Conservation (phyloP, 2,113 vertebrate genomes). For the Oncorhynchus mykiss region DNA sequence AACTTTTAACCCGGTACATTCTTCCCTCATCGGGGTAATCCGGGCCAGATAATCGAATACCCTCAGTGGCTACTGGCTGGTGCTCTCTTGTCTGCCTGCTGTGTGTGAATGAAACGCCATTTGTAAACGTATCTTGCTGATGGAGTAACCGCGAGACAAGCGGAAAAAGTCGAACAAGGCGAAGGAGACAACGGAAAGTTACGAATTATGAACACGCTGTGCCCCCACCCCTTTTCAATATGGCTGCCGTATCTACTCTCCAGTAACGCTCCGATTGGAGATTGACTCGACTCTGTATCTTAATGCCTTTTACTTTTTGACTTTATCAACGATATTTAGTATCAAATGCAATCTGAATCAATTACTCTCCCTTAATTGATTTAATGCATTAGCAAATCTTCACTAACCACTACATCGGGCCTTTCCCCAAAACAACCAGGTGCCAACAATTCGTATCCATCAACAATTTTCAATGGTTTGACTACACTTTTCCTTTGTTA, state of each 20-base stretch:
- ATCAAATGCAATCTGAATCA: slow-evolving; percentile 37
- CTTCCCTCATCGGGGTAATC: no score
- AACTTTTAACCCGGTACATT: no score
- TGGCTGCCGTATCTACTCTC: slow-evolving; percentile 75
- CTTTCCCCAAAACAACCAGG: slow-evolving; percentile 62
- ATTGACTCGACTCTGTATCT: slow-evolving; percentile 63
- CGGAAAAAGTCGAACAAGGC: slow-evolving; percentile 55
- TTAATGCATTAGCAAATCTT: slow-evolving; percentile 64
- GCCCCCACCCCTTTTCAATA: slow-evolving; percentile 70
- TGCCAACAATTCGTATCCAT: slow-evolving; percentile 69
- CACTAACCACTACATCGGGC: slow-evolving; percentile 62
- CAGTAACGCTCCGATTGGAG: slow-evolving; percentile 72
- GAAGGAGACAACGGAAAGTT: slow-evolving; percentile 60
- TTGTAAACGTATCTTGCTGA: not conserved
- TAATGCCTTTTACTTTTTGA: slow-evolving; percentile 56
- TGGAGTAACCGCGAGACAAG: slow-evolving; percentile 58
- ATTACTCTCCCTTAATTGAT: slow-evolving; percentile 41
- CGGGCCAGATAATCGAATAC: no score
- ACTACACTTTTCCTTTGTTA: slow-evolving; percentile 66
- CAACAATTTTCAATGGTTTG: slow-evolving; percentile 79
- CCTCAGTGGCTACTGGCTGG: no score
- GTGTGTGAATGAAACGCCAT: not conserved
- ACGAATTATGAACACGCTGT: slow-evolving; percentile 60
- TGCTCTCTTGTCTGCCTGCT: not conserved
- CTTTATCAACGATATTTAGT: slow-evolving; percentile 50